Percentiles rank a stretch among this genome's conserved stretches.
phyloP scores from a whole-genome alignment of 2,888 invertebrate species.

The Deilephila elpenor region DNA sequence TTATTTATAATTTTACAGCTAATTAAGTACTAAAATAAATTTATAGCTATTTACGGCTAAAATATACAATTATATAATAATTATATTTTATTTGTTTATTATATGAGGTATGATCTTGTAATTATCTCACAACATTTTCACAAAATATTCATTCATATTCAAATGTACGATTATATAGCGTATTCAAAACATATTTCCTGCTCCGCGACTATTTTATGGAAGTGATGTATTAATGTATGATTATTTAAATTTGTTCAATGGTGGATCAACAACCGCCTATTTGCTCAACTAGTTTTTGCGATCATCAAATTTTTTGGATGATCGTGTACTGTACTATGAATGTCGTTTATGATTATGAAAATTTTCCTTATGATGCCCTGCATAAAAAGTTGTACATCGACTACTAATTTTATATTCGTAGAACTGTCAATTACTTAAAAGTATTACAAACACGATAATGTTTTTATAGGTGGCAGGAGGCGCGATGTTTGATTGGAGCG shows the following conservation, averaged over 20 bases:
- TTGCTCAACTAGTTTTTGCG: not conserved
- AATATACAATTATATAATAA: not conserved
- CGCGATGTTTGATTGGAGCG: conserved; percentile 82
- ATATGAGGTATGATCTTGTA: not conserved
- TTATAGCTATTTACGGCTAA: not conserved
- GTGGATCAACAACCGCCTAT: not conserved
- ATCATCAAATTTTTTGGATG: not conserved
- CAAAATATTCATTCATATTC: not conserved
- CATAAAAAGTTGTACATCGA: no score
- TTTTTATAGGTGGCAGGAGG: conserved; percentile 52
- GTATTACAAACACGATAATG: not conserved
- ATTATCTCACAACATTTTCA: not conserved
- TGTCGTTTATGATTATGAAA: not conserved
- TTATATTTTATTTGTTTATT: not conserved
- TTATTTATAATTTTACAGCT: not conserved
- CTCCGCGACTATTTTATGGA: not conserved
- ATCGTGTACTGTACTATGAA: not conserved
- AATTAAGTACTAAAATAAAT: not conserved
- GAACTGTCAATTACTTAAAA: not conserved
- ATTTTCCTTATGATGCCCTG: no score
- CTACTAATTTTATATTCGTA: no score
- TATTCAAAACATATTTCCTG: not conserved
- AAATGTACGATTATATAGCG: not conserved
- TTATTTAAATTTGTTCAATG: not conserved
- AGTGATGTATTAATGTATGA: not conserved